Evolutionary conservation across 2,113 vertebrate genomes (phyloP).

Genomic region (Steatornis caripensis): DNA sequence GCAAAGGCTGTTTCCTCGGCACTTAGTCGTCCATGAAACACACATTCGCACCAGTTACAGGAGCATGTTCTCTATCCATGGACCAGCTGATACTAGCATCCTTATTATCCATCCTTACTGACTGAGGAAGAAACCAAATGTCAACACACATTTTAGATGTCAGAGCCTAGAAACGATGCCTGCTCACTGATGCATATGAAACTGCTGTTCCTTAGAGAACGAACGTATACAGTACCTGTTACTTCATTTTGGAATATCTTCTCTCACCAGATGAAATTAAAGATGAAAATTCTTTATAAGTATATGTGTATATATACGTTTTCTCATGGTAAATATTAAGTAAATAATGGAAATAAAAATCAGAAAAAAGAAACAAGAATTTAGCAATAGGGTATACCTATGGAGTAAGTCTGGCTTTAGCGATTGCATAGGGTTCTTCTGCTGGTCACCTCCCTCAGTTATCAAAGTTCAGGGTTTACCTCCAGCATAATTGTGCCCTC

Average conservation of each 20-base stretch:
- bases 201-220: neutral
- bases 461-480: neutral
- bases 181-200: neutral
- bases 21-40: neutral
- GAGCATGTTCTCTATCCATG: neutral
- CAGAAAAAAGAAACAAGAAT: neutral
- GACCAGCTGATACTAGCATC: neutral
- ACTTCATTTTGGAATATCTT: neutral
- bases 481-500: neutral
- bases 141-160: neutral
- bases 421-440: neutral
- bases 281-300: neutral
- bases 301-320: neutral
- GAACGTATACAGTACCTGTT: neutral
- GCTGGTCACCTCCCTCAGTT: neutral
- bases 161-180: neutral
- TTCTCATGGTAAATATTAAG: neutral
- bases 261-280: neutral
- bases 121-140: neutral
- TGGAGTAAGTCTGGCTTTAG: neutral
- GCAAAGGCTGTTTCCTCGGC: neutral
- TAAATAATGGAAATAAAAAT: neutral
- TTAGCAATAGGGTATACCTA: accelerated
- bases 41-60: neutral
- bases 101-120: neutral